Evolutionary conservation across 2,888 invertebrate genomes (phyloP).

Genomic region (Cephus nigrinus): DNA sequence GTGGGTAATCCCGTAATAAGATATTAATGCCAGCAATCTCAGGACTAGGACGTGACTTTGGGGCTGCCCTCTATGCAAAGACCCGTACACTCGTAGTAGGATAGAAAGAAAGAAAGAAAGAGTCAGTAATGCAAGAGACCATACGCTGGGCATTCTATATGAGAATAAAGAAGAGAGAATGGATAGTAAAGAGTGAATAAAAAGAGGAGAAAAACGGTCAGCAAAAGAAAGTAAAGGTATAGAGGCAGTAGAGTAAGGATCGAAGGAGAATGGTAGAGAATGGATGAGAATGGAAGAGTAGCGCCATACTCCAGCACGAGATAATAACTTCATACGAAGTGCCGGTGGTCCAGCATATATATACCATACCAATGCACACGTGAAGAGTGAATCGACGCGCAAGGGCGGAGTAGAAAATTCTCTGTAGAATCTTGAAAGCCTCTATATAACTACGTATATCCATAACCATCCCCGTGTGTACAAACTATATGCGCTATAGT

Average conservation of each 20-base stretch:
- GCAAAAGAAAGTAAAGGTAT: slow-evolving; percentile 24
- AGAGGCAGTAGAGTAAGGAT: slow-evolving; percentile 10
- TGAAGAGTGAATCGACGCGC: slow-evolving; percentile 19
- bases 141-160: too few relatives aligned
- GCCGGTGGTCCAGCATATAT: slow-evolving; percentile 37
- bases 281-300: neutral
- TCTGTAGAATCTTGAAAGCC: slow-evolving; percentile 7
- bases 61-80: slow-evolving; percentile 27
- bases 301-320: slow-evolving; percentile 17
- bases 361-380: slow-evolving; percentile 11
- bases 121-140: too few relatives aligned
- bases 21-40: slow-evolving; percentile 37
- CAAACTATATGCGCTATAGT: neutral
- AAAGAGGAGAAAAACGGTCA: slow-evolving; percentile 26
- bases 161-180: too few relatives aligned
- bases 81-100: slow-evolving; percentile 18
- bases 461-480: neutral
- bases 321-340: slow-evolving; percentile 44
- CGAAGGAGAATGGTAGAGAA: neutral
- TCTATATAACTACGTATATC: neutral
- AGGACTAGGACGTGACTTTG: slow-evolving; percentile 35
- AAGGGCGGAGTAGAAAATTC: slow-evolving; percentile 23
- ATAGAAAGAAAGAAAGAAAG: too few relatives aligned
- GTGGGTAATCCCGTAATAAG: slow-evolving; percentile 41
- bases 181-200: too few relatives aligned